Evolutionary conservation across 2,113 vertebrate genomes (phyloP).

Genomic region (Pungitius pungitius): DNA sequence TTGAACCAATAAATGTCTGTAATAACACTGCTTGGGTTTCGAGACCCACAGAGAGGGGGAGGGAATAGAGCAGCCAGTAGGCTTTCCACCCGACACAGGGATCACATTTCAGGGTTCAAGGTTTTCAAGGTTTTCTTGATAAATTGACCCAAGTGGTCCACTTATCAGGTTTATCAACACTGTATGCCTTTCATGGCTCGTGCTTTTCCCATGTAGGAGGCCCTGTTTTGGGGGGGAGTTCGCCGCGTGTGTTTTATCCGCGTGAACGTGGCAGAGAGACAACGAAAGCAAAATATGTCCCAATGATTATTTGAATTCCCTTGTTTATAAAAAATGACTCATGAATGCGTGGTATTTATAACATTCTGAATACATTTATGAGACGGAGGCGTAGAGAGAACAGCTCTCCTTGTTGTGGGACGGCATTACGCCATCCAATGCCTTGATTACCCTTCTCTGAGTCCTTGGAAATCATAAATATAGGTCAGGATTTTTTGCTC

Average conservation of each 20-base stretch:
- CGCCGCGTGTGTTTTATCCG: neutral
- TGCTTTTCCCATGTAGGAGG: constrained; percentile 51
- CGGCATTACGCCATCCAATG: constrained; percentile 41
- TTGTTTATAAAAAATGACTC: constrained; percentile 78
- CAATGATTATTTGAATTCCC: constrained; percentile 76
- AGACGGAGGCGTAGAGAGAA: constrained; percentile 19
- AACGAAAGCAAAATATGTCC: constrained; percentile 58
- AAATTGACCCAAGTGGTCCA: constrained; percentile 61
- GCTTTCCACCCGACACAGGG: constrained; percentile 60
- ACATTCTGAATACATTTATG: constrained; percentile 76
- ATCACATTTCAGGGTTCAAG: constrained; percentile 57
- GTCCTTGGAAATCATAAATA: constrained; percentile 78
- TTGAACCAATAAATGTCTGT: constrained; percentile 69
- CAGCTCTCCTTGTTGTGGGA: constrained; percentile 14
- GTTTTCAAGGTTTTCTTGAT: constrained; percentile 67
- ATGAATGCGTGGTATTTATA: constrained; percentile 59
- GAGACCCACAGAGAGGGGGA: constrained; percentile 59
- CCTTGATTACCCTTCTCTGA: constrained; percentile 76
- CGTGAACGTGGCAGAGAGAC: constrained; percentile 16
- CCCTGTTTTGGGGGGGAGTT: constrained; percentile 19
- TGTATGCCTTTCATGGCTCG: constrained; percentile 46
- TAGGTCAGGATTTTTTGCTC: constrained; percentile 85
- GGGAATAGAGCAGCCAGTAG: constrained; percentile 64
- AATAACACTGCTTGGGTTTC: constrained; percentile 70
- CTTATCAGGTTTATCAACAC: constrained; percentile 69